Evolutionary conservation across 2,888 invertebrate species (phyloP).

Genomic region (Cosmia trapezina): DNA sequence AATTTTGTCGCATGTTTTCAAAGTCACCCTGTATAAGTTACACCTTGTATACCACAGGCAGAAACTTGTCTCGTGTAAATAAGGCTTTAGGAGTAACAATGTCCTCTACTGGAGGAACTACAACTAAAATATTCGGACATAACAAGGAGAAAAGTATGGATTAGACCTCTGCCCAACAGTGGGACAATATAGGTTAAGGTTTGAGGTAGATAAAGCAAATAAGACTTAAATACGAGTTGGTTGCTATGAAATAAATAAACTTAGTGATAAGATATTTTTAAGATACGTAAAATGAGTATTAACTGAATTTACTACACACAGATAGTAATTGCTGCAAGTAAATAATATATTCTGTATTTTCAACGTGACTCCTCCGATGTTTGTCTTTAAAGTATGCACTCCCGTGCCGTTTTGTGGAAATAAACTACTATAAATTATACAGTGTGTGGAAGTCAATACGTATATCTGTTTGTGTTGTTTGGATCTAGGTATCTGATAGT

Average conservation of each 20-base stretch:
- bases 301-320: background rate
- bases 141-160: too few relatives aligned
- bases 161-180: too few relatives aligned
- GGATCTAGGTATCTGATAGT: background rate
- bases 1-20: too few relatives aligned
- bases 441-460: background rate
- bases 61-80: too few relatives aligned
- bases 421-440: too few relatives aligned
- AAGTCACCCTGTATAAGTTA: too few relatives aligned
- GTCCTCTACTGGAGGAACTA: background rate
- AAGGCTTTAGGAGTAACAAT: background rate
- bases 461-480: background rate
- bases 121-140: slow-evolving; percentile 11
- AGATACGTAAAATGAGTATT: background rate
- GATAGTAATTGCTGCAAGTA: slow-evolving; percentile 1
- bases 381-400: too few relatives aligned
- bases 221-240: slow-evolving; percentile 1
- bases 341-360: background rate
- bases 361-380: too few relatives aligned
- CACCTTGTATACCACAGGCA: background rate
- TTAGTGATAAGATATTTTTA: slow-evolving; percentile 13
- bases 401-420: too few relatives aligned
- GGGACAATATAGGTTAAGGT: too few relatives aligned
- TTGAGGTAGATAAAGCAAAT: slow-evolving; percentile 21
- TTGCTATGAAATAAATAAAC: slow-evolving; percentile 16